These are phyloP conservation scores for Cyprinodon brontotheroides DNA, from an alignment of 2,113 vertebrate species.

Conservation along the genomic window DNA sequence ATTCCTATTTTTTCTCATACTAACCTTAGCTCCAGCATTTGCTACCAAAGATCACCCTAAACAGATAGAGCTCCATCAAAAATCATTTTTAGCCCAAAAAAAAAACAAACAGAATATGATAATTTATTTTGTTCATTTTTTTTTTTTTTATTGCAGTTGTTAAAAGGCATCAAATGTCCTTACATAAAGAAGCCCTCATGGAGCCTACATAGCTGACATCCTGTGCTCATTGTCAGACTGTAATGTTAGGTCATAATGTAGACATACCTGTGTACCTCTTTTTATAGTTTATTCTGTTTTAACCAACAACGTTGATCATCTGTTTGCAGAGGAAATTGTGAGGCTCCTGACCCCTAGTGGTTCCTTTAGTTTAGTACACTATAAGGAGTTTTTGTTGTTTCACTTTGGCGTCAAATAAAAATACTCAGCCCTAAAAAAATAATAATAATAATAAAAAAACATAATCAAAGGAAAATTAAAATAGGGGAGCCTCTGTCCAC, in stretches of 20 bases:
- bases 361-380: not conserved
- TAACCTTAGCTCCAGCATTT: too few species aligned
- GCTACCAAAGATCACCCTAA: too few species aligned
- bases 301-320: not conserved
- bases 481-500: too few species aligned
- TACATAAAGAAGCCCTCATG: not conserved
- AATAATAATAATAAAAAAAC: too few species aligned
- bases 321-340: not conserved
- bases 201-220: too few species aligned
- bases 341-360: conserved; percentile 68
- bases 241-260: not conserved
- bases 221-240: not conserved
- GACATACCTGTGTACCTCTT: not conserved
- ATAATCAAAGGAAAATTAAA: too few species aligned
- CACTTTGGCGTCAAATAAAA: too few species aligned
- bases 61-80: too few species aligned
- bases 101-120: not conserved
- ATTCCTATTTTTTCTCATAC: too few species aligned
- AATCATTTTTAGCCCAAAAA: not conserved
- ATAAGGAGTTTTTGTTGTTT: not conserved
- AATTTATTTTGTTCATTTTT: not conserved
- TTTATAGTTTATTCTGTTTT: not conserved
- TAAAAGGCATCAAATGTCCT: not conserved
- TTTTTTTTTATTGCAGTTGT: not conserved
- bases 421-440: too few species aligned